These are phyloP conservation scores for Conops quadrifasciatus DNA, from an alignment of 2,888 invertebrate species.

Conservation along the genomic window DNA sequence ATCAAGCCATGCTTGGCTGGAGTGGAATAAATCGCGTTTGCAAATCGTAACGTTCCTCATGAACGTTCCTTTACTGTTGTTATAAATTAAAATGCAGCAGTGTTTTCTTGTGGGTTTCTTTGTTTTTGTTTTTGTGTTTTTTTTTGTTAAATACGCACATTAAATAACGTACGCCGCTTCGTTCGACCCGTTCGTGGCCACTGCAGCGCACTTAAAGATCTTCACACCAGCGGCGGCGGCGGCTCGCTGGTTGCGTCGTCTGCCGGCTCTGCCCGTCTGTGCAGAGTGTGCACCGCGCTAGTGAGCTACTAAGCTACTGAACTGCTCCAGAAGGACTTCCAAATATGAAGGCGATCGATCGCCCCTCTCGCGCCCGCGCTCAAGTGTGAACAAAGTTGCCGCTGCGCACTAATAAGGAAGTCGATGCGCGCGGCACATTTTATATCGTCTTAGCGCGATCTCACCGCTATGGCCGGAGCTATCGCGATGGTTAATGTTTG, in stretches of 20 bases:
- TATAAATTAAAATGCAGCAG: background rate
- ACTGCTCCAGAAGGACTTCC: slow-evolving; percentile 19
- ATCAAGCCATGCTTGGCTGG: background rate
- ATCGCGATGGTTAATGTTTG: background rate
- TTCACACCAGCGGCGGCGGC: background rate
- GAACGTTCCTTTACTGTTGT: slow-evolving; percentile 5
- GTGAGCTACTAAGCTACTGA: too few relatives aligned
- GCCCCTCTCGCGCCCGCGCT: background rate
- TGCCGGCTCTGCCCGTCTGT: background rate
- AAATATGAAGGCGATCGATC: slow-evolving; percentile 4
- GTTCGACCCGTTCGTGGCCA: too few relatives aligned
- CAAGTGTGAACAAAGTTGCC: slow-evolving; percentile 25
- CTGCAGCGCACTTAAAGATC: background rate
- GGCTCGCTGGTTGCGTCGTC: background rate
- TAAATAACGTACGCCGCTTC: background rate
- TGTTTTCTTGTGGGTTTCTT: background rate
- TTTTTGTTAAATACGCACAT: slow-evolving; percentile 13
- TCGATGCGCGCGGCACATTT: background rate
- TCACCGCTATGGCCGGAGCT: background rate
- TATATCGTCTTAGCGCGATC: background rate
- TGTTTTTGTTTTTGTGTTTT: too few relatives aligned
- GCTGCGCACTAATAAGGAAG: slow-evolving; percentile 27
- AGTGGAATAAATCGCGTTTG: background rate
- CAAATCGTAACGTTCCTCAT: background rate
- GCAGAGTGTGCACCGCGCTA: too few relatives aligned